A percentile compares a stretch with the other conserved stretches of the same genome.
These are phyloP conservation scores for Drosophila kuntzei DNA, from an alignment of 2,888 invertebrate species.

Conservation along the genomic window DNA sequence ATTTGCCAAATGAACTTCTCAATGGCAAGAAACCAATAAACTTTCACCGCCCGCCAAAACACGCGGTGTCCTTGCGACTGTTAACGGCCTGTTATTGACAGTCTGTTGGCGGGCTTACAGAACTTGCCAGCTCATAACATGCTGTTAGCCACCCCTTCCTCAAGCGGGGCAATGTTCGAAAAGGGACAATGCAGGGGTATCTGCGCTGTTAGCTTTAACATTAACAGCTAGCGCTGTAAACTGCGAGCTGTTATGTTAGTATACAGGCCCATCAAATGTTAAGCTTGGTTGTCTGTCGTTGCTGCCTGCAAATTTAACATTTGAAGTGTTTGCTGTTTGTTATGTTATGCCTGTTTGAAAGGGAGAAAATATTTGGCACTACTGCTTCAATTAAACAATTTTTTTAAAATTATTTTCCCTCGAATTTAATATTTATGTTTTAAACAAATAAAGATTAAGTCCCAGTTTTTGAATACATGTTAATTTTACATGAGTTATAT, in stretches of 20 bases:
- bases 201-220: constrained; percentile 33
- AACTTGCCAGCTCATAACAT: constrained; percentile 21
- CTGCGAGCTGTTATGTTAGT: constrained; percentile 18
- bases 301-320: constrained; percentile 1
- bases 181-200: constrained; percentile 51
- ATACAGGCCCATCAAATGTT: background rate
- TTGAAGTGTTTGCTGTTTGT: background rate
- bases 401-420: too few species aligned
- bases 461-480: too few species aligned
- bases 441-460: too few species aligned
- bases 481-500: too few species aligned
- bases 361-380: too few species aligned
- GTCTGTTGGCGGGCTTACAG: constrained; percentile 14
- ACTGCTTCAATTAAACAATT: too few species aligned
- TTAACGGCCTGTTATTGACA: background rate
- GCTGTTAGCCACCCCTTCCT: constrained; percentile 48
- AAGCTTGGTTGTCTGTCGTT: too few species aligned
- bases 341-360: too few species aligned
- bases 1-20: constrained; percentile 12
- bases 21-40: background rate
- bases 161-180: constrained; percentile 63
- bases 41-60: background rate
- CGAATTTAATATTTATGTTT: too few species aligned
- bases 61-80: background rate
- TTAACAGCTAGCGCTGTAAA: constrained; percentile 19